Evolutionary conservation across 2,888 invertebrate genomes (phyloP).

Genomic region (Luffia ferchaultella): DNA sequence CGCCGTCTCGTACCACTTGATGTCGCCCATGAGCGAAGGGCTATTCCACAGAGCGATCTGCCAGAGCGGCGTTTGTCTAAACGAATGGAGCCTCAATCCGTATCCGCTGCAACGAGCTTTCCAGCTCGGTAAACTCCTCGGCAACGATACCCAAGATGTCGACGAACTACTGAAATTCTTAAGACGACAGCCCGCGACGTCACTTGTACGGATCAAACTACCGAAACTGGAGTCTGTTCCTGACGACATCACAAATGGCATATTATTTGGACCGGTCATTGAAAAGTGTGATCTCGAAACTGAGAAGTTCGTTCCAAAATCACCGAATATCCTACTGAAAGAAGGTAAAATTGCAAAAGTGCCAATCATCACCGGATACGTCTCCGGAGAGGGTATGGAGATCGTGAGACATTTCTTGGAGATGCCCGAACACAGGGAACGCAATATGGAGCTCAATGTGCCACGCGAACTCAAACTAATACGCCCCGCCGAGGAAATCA

Average conservation of each 20-base stretch:
- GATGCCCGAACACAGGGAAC: slow-evolving; percentile 22
- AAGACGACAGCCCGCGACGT: slow-evolving; percentile 29
- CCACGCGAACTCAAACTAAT: slow-evolving; percentile 48
- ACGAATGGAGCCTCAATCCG: slow-evolving; percentile 47
- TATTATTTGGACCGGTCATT: slow-evolving; percentile 49
- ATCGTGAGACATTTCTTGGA: slow-evolving; percentile 33
- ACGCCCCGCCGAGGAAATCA: slow-evolving; percentile 26
- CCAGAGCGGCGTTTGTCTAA: slow-evolving; percentile 55
- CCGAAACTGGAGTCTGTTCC: slow-evolving; percentile 29
- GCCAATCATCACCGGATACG: slow-evolving; percentile 48
- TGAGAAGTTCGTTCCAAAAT: slow-evolving; percentile 37
- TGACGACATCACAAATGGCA: slow-evolving; percentile 36
- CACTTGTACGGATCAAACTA: slow-evolving; percentile 38
- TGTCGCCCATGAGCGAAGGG: slow-evolving; percentile 48
- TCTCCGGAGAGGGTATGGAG: slow-evolving; percentile 53
- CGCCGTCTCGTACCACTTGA: slow-evolving; percentile 39
- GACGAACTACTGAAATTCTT: slow-evolving; percentile 40
- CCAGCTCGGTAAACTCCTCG: slow-evolving; percentile 45
- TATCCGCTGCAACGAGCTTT: slow-evolving; percentile 43
- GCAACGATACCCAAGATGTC: slow-evolving; percentile 41
- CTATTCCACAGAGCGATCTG: slow-evolving; percentile 56
- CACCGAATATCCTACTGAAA: slow-evolving; percentile 31
- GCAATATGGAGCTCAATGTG: slow-evolving; percentile 32
- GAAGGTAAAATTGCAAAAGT: slow-evolving; percentile 32
- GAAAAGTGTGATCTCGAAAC: slow-evolving; percentile 34